phyloP scores from a whole-genome alignment of 2,113 vertebrate species.

The Heteronetta atricapilla region DNA sequence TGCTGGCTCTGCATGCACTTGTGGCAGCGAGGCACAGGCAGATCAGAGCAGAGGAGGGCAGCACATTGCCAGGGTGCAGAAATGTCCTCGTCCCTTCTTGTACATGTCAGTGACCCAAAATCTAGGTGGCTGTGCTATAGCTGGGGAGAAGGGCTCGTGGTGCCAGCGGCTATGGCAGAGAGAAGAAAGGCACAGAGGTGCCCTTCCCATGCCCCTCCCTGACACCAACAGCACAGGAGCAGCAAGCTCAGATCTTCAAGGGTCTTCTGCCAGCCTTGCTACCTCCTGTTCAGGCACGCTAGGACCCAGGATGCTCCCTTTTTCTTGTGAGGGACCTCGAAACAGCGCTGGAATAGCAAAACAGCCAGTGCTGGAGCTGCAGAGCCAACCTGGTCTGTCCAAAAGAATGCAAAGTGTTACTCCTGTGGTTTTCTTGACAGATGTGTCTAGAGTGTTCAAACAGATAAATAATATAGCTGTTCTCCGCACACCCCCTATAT shows the following conservation, averaged over 20 bases:
- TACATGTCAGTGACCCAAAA: neutral
- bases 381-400: neutral
- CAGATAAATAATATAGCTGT: neutral
- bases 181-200: neutral
- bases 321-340: accelerated
- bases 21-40: accelerated
- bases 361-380: neutral
- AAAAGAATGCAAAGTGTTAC: neutral
- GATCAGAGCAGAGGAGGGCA: neutral
- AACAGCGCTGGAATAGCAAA: neutral
- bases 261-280: neutral
- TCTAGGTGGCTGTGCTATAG: accelerated
- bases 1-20: neutral
- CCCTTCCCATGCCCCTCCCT: neutral
- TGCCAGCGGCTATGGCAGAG: neutral
- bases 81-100: neutral
- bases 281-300: accelerated
- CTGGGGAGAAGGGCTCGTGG: neutral
- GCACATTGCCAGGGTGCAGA: neutral
- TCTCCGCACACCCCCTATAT: accelerated
- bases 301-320: accelerated
- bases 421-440: neutral
- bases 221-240: neutral
- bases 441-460: neutral
- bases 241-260: neutral